Evolutionary conservation across 2,113 vertebrate species (phyloP), one percentile per base, ranked within the genome.

Genomic region (Embiotoca jacksoni): DNA sequence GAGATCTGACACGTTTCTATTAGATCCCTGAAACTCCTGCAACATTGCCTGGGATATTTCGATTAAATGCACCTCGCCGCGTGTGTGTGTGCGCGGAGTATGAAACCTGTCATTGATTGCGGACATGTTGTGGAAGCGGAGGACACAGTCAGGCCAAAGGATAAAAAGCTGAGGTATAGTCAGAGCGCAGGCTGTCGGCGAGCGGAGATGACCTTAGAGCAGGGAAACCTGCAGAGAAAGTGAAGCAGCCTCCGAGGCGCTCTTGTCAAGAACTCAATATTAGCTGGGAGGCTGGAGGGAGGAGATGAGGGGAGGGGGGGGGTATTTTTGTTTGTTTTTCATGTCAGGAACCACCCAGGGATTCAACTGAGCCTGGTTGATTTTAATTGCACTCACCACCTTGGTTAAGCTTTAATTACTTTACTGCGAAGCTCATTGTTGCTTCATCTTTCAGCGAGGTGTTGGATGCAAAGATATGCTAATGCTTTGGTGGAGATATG

Each of bases 401-500:
- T 77, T 31, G 7, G 52, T 63, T 61, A 50, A 76, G 67, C 67
- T 85, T 78, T 70, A 73, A 78, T 81, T 56, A 39, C 61, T 66
- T 64, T 50, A 66, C 59, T 46, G 37, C 53, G 54, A 49, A 55
- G 32, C 62, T 81, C 72, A 71, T 78, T 76, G 75, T 78, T 39
- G 50, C 14, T 75, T 69, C 75, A 50, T 54, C 68, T 82, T 55
- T 61, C 15, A 60, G 61, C 15, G 8, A 72, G 54, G 46, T 79
- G 44, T 49, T 61, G 50, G 7, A 80, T 82, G 75, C 70, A 88
- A 83, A 84, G 46, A 65, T n/a, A 85, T 83, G 77, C 60, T 78
- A 84, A 87, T 86, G 63, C 11, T 39, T 66, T 54, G 0, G 3
- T 33, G 44, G 23, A 23, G 23, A 23, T 23, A 23, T 23, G 23